Base-by-base conservation (phyloP, 1,140 invertebrate genomes). In the Drosophila kohkoa region DNA sequence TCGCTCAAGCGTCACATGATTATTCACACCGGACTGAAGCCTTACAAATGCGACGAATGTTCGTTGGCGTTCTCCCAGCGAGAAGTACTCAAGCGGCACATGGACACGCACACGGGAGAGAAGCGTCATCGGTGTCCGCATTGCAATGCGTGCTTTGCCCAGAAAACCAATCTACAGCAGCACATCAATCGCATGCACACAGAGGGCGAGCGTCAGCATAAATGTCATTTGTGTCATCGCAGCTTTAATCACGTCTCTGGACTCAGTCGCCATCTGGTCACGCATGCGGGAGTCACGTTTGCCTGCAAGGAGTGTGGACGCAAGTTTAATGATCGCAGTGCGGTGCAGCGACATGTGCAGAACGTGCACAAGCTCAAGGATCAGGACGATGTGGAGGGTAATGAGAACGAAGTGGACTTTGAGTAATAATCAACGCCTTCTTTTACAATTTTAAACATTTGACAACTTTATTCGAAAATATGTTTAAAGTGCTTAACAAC, bases 61-160 rank as follows among this genome's bases (percentile, higher is more conserved):
- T 93, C 94, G 6, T 95, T 95, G 20, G 93, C 94, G 30, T 98
- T 97, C 89, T 95, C 96, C 1, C 95, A 97, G 90, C 95, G 96
- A 58, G 96, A 97, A 90, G 96, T 97, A 75, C 93, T 98, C 11
- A 94, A 96, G 30, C 94, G 97, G 0, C 97, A 98, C 92, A 94
- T 96, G 75, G 95, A 97, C 91, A 96, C 96, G n/a, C 97, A 98
- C 83, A 96, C 96, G 1, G 97, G 97, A 6, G 94, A 96, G 75
- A 96, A 96, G 85, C 97, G 97, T 0, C 96, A 96, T 92, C 95
- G 95, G 81, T 98, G 97, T 90, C 93, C 95, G 43, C 94, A 95
- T 71, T 98, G 97, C 87, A 93, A 94, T 0, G 96, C 97, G 79
- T 95, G 95, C 54, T 96, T 96, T 88, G 95, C 95, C 1, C 96